Evolutionary conservation across 2,888 invertebrate genomes (phyloP).

Genomic region (Sinelater perroti): DNA sequence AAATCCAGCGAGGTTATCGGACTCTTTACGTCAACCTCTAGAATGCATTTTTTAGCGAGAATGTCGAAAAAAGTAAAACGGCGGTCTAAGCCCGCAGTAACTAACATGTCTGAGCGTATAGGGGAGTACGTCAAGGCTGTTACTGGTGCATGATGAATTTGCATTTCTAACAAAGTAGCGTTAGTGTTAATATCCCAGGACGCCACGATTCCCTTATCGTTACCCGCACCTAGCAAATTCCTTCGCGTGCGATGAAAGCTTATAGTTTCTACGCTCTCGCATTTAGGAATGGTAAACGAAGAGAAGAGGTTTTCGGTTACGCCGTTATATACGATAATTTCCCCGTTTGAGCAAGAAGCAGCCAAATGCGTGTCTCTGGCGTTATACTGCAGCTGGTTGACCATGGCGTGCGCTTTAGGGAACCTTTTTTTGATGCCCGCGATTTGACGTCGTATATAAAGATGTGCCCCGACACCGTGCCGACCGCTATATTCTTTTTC

Average conservation of each 20-base stretch:
- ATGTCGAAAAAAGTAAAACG: slow-evolving; percentile 67
- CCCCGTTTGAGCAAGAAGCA: slow-evolving; percentile 54
- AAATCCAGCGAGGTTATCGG: slow-evolving; percentile 55
- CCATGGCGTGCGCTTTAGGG: slow-evolving; percentile 47
- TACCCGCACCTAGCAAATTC: slow-evolving; percentile 54
- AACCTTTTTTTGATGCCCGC: slow-evolving; percentile 52
- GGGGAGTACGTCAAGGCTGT: slow-evolving; percentile 67
- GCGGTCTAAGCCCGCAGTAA: slow-evolving; percentile 67
- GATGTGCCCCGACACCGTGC: slow-evolving; percentile 54
- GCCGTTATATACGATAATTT: slow-evolving; percentile 53
- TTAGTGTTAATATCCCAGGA: slow-evolving; percentile 57
- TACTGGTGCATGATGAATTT: slow-evolving; percentile 67
- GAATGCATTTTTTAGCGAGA: slow-evolving; percentile 58
- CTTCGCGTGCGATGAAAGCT: slow-evolving; percentile 50
- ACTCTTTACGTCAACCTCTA: slow-evolving; percentile 50
- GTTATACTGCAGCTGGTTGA: slow-evolving; percentile 53
- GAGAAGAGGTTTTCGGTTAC: slow-evolving; percentile 49
- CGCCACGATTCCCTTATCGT: slow-evolving; percentile 56
- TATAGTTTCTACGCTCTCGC: slow-evolving; percentile 52
- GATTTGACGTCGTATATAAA: slow-evolving; percentile 57
- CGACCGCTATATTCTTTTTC: slow-evolving; percentile 53
- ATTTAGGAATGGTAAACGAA: slow-evolving; percentile 53
- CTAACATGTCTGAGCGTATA: slow-evolving; percentile 65
- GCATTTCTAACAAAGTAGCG: slow-evolving; percentile 48
- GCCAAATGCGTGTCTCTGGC: slow-evolving; percentile 56